Conservation (phyloP, 2,888 invertebrate genomes). For the Deilephila elpenor region DNA sequence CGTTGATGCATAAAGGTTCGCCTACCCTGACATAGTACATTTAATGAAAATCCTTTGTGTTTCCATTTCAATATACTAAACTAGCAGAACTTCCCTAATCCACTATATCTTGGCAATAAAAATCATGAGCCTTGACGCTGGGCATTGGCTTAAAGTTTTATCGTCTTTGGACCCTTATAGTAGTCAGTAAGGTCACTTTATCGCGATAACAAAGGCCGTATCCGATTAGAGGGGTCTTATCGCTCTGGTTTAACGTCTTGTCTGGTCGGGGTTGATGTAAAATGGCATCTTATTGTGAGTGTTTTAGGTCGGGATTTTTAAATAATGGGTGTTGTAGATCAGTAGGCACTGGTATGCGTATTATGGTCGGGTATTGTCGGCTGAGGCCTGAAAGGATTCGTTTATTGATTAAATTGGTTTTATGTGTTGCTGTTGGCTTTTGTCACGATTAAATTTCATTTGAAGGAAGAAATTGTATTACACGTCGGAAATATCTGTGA, state of each 20-base stretch:
- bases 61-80: background rate
- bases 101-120: constrained; percentile 17
- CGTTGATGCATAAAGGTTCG: too few species aligned
- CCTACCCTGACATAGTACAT: too few species aligned
- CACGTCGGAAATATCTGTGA: too few species aligned
- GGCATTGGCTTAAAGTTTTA: constrained; percentile 22
- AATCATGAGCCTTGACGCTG: constrained; percentile 1
- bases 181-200: constrained; percentile 13
- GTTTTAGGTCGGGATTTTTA: background rate
- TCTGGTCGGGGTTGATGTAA: background rate
- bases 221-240: constrained; percentile 24
- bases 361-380: background rate
- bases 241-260: constrained; percentile 3
- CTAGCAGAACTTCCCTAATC: background rate
- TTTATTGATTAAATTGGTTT: too few species aligned
- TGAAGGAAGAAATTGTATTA: too few species aligned
- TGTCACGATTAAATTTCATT: too few species aligned
- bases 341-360: background rate
- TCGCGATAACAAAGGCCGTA: constrained; percentile 17
- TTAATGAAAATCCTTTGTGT: too few species aligned
- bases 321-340: background rate
- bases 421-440: too few species aligned
- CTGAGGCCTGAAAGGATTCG: too few species aligned
- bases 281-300: background rate
- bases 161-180: constrained; percentile 15